These are phyloP conservation scores for Caenorhabditis brenneri DNA, from an alignment of 1,140 invertebrate genomes.

Conservation along the genomic window DNA sequence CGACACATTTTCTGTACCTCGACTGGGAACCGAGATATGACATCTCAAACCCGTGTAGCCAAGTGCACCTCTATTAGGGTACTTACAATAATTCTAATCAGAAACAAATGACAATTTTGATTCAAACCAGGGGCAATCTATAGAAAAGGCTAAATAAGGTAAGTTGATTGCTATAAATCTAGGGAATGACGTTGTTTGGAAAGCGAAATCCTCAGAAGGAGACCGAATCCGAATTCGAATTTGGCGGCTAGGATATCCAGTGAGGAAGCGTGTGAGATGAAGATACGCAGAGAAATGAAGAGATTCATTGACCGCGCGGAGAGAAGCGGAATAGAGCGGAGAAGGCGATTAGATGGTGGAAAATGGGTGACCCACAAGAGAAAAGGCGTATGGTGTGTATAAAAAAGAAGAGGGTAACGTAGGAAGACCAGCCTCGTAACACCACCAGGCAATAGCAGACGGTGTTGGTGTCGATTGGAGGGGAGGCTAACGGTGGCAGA, in stretches of 20 bases:
- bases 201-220: background rate
- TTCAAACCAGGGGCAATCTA: background rate
- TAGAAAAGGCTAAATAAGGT: background rate
- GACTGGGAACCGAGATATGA: too few species aligned
- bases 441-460: background rate
- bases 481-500: background rate
- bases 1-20: too few species aligned
- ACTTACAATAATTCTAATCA: too few species aligned
- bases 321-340: background rate
- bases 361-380: background rate
- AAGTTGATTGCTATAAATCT: background rate
- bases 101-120: background rate
- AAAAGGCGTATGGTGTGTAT: background rate
- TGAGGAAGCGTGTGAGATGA: background rate
- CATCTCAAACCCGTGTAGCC: too few species aligned
- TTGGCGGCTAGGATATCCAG: background rate
- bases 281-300: background rate
- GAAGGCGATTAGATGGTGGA: background rate
- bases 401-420: background rate
- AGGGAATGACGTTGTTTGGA: background rate
- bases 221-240: conserved; percentile 2
- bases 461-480: background rate
- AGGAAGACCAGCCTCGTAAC: background rate
- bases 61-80: too few species aligned
- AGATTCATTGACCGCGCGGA: conserved; percentile 21